phyloP scores from a whole-genome alignment of 2,113 vertebrate genomes.

The Pollimyrus isidori region DNA sequence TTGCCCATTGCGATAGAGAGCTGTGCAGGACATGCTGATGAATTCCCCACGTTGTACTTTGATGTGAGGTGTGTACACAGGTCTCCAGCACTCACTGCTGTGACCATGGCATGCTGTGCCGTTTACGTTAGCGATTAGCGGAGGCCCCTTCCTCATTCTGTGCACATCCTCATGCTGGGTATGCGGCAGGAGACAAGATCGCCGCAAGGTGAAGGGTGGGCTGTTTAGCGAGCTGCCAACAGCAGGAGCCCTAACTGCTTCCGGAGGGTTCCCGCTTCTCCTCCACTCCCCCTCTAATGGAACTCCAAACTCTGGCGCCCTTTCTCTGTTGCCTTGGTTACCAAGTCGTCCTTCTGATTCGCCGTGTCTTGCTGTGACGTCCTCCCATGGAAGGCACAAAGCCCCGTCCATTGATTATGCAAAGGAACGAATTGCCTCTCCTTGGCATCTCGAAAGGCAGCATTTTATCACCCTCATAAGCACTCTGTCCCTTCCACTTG shows the following conservation, averaged over 20 bases:
- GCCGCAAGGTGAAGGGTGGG: neutral
- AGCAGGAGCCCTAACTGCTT: conserved; percentile 15
- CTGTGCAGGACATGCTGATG: neutral
- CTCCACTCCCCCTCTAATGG: conserved; percentile 8
- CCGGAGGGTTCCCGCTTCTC: neutral
- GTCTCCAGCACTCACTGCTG: neutral
- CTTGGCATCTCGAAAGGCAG: neutral
- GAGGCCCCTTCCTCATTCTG: neutral
- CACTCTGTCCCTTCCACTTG: neutral
- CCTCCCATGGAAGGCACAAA: conserved; percentile 15
- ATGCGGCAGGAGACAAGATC: neutral
- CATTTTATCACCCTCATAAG: neutral
- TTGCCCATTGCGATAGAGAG: neutral
- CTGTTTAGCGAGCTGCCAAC: neutral
- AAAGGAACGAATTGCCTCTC: conserved; percentile 14
- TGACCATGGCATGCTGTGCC: neutral
- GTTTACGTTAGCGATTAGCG: neutral
- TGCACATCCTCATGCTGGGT: neutral
- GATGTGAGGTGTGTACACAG: neutral
- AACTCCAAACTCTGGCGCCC: conserved; percentile 7
- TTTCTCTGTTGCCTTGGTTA: conserved; percentile 23
- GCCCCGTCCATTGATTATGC: conserved; percentile 21
- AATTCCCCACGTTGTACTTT: neutral
- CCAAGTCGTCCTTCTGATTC: conserved; percentile 14
- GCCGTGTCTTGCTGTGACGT: conserved; percentile 7